Evolutionary conservation across 2,888 invertebrate genomes (phyloP), one percentile per base, ranked within the genome.

Genomic region (Xestia sexstrigata): DNA sequence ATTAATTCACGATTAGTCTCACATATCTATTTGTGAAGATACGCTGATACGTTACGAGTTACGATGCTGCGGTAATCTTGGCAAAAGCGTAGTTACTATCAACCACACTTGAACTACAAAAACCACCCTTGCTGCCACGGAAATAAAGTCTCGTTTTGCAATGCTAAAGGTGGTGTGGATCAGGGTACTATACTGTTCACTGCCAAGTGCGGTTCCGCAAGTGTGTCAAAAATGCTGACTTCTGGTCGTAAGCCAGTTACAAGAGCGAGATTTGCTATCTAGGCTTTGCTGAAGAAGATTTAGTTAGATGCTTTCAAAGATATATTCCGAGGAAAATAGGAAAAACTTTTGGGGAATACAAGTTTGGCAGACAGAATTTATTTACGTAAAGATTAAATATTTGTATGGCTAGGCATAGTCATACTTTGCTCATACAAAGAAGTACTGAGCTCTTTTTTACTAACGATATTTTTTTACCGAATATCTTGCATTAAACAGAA

Each of bases 241-340:
- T 75, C 86, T 86, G 84, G 76, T 78, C 67, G 75, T 67, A 75
- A 86, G 83, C 86, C 86, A 85, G 85, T 74, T 62, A 30, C 11
- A 70, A 79, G 73, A 55, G 55, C 45, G 45, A 20, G 60, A 74
- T 84, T 45, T 26, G 30, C 9, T 58, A 69, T 62, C 39, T 60
- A 72, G 15, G 47, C 2, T 39, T 39, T 39, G 3, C 26, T 52
- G 30, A 65, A 39, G 8, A 62, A 60, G 35, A 35, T 65, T 74
- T 79, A 23, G 15, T 52, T 47, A 39, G 26, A 58, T 47, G 15
- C 9, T n/a, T 70, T 60, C 11, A 39, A 15, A 79, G 47, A 47
- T 58, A 23, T 23, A 23, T 9, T 9, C 2, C 7, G 11, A 15
- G n/a, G 17, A 47, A 23, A 66, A 30, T 23, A 13, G 23, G 8